Evolutionary conservation across 2,888 invertebrate genomes (phyloP).

Genomic region (Synanthedon andrenaeformis): DNA sequence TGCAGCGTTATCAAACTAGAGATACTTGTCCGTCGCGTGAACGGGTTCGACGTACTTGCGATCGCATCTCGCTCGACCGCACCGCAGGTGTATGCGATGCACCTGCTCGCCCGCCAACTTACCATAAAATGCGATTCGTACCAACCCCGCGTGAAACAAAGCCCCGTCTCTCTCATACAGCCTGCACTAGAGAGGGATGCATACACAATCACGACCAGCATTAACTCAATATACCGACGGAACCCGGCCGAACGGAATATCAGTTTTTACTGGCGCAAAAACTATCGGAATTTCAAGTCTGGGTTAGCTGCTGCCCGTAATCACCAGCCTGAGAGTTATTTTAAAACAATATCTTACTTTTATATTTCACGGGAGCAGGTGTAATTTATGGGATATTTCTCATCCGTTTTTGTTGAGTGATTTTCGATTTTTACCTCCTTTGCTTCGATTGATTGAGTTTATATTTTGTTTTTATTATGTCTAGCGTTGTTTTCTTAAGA

Average conservation of each 20-base stretch:
- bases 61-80: constrained; percentile 60
- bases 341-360: constrained; percentile 62
- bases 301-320: constrained; percentile 52
- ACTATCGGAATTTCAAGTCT: constrained; percentile 64
- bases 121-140: constrained; percentile 67
- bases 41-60: constrained; percentile 59
- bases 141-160: constrained; percentile 54
- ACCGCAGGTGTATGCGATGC: constrained; percentile 62
- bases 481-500: constrained; percentile 58
- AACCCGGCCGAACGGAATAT: constrained; percentile 63
- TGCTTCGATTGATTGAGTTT: constrained; percentile 43
- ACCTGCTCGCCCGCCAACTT: constrained; percentile 65
- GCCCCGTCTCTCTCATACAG: constrained; percentile 42
- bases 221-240: constrained; percentile 64
- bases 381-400: constrained; percentile 51
- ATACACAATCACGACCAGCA: constrained; percentile 61
- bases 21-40: constrained; percentile 31
- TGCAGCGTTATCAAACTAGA: constrained; percentile 42
- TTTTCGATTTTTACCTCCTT: constrained; percentile 48
- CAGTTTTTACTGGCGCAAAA: constrained; percentile 67
- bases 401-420: constrained; percentile 29
- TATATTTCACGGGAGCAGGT: constrained; percentile 60
- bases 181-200: constrained; percentile 29
- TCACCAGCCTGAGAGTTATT: constrained; percentile 53
- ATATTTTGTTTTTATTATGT: constrained; percentile 60